Evolutionary conservation across 2,113 vertebrate genomes (phyloP).

Genomic region (Sclerurus mexicanus): DNA sequence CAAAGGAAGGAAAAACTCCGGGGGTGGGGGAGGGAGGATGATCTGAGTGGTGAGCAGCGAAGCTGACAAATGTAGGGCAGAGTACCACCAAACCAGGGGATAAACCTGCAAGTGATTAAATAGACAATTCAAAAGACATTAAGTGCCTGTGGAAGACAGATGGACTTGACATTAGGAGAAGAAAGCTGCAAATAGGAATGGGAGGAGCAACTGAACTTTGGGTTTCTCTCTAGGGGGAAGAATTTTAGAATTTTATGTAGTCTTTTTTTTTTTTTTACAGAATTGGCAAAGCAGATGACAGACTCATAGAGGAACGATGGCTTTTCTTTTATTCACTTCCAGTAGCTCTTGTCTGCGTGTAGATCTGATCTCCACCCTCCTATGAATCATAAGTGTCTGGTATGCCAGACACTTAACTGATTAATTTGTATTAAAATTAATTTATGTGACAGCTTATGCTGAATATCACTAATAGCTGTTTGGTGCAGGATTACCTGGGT

Average conservation of each 20-base stretch:
- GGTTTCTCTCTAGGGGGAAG: not conserved
- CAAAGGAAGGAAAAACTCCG: not conserved
- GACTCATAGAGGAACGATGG: not conserved
- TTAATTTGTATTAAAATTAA: not conserved
- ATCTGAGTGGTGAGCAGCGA: not conserved
- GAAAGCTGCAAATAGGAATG: constrained; percentile 30
- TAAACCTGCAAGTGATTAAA: constrained; percentile 47
- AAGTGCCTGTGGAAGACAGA: constrained; percentile 31
- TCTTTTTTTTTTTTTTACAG: not conserved
- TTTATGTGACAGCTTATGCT: not conserved
- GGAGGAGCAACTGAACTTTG: constrained; percentile 37
- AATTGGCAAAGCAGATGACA: constrained; percentile 4
- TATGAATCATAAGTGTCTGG: not conserved
- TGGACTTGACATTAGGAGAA: constrained; percentile 49
- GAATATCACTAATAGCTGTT: not conserved
- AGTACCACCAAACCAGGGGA: not conserved
- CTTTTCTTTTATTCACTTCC: not conserved
- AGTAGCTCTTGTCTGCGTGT: not conserved
- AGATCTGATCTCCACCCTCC: not conserved
- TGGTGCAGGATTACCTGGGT: not conserved
- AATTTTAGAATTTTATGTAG: not conserved
- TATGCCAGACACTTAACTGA: accelerated
- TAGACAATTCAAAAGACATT: constrained; percentile 50
- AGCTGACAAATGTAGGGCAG: constrained; percentile 43
- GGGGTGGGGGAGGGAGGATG: not conserved